These are phyloP conservation scores for Archips crataeganus DNA, from an alignment of 2,888 invertebrate genomes.

Conservation along the genomic window DNA sequence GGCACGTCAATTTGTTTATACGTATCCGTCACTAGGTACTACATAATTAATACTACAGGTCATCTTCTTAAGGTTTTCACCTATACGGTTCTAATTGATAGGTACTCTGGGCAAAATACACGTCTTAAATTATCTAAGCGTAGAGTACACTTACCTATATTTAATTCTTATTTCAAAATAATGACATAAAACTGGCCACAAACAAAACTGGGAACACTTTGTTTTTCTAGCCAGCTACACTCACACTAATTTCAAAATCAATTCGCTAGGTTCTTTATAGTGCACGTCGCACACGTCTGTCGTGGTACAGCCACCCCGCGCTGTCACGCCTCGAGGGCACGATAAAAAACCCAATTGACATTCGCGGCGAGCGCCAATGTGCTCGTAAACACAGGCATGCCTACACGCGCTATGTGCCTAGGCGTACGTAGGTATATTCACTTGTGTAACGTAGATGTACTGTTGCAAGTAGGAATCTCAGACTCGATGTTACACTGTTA, in stretches of 20 bases:
- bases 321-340: constrained; percentile 64
- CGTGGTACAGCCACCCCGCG: not conserved
- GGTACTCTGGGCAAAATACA: too few relatives aligned
- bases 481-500: not conserved
- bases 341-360: constrained; percentile 79
- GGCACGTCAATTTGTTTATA: too few relatives aligned
- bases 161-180: too few relatives aligned
- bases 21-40: too few relatives aligned
- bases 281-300: not conserved
- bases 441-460: not conserved
- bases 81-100: too few relatives aligned
- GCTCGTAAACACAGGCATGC: constrained; percentile 55
- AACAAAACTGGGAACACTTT: not conserved
- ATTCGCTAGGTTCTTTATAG: constrained; percentile 16
- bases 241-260: constrained; percentile 17
- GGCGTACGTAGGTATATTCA: not conserved
- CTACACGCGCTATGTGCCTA: constrained; percentile 22
- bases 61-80: too few relatives aligned
- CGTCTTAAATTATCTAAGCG: too few relatives aligned
- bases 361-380: constrained; percentile 67
- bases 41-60: too few relatives aligned
- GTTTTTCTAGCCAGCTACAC: not conserved
- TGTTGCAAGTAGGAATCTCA: not conserved
- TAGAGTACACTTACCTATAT: too few relatives aligned
- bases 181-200: not conserved